These are phyloP conservation scores for Megaustenia siamemsis DNA, from an alignment of 2,888 invertebrate genomes.

Conservation along the genomic window DNA sequence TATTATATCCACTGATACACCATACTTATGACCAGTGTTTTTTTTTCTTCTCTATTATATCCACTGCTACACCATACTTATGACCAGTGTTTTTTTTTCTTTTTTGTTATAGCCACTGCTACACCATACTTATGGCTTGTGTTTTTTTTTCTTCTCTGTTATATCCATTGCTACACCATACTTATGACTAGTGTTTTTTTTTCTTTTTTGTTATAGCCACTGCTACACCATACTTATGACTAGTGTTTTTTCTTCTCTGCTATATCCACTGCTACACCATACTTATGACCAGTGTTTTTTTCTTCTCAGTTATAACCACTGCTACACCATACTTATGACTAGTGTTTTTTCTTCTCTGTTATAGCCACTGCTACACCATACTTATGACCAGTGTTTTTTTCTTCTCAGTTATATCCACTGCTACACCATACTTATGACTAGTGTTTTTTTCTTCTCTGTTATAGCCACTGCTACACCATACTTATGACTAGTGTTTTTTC, in stretches of 20 bases:
- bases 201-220: no score
- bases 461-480: background rate
- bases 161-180: background rate
- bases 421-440: background rate
- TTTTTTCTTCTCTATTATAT: background rate
- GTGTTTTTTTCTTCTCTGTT: background rate
- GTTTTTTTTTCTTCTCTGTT: background rate
- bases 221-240: background rate
- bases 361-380: background rate
- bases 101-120: background rate
- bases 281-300: no score
- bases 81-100: no score
- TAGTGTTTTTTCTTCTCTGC: no score
- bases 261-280: no score
- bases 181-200: no score
- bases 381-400: no score
- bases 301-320: no score
- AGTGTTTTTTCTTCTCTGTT: no score
- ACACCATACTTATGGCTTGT: background rate
- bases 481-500: no score
- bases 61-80: background rate
- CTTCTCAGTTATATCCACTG: background rate
- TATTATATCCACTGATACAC: background rate
- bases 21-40: background rate
- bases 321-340: no score